Percentiles rank a stretch among this genome's conserved stretches.
These are phyloP conservation scores for Antheraea pernyi DNA, from an alignment of 1,140 invertebrate genomes.

Conservation along the genomic window DNA sequence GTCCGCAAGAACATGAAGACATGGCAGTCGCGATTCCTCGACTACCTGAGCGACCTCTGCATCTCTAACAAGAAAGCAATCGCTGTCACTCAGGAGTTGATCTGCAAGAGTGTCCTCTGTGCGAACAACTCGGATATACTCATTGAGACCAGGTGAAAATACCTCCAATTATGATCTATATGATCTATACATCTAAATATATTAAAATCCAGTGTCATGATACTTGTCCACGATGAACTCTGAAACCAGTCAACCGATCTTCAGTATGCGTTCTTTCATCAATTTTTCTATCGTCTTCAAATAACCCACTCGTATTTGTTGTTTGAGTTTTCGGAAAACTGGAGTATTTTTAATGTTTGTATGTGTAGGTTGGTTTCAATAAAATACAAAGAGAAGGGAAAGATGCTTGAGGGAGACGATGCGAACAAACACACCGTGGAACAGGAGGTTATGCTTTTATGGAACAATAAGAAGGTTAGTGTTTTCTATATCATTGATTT, in stretches of 20 bases:
- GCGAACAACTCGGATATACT: slow-evolving; percentile 95
- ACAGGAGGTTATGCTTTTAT: slow-evolving; percentile 86
- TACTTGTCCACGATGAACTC: too few relatives aligned
- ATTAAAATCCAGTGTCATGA: too few relatives aligned
- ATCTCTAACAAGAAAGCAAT: slow-evolving; percentile 99
- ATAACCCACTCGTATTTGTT: too few relatives aligned
- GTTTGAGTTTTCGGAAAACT: too few relatives aligned
- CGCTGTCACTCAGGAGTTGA: slow-evolving; percentile 98
- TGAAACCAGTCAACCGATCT: too few relatives aligned
- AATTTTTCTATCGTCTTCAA: too few relatives aligned
- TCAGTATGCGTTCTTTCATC: too few relatives aligned
- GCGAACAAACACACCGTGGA: slow-evolving; percentile 73
- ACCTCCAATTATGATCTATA: too few relatives aligned
- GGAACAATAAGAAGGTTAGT: slow-evolving; percentile 84
- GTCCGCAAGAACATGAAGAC: slow-evolving; percentile 98
- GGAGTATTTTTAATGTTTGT: too few relatives aligned
- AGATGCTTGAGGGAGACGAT: slow-evolving; percentile 27
- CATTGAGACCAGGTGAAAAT: too few relatives aligned
- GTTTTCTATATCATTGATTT: too few relatives aligned
- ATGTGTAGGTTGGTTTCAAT: slow-evolving; percentile 53
- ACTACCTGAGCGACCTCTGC: slow-evolving; percentile 99
- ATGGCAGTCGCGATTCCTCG: slow-evolving; percentile 96
- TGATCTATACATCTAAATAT: too few relatives aligned
- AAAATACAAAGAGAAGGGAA: slow-evolving; percentile 55
- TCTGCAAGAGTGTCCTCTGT: slow-evolving; percentile 97